phyloP scores from a whole-genome alignment of 2,888 invertebrate genomes.

The Phyto melanocephala region DNA sequence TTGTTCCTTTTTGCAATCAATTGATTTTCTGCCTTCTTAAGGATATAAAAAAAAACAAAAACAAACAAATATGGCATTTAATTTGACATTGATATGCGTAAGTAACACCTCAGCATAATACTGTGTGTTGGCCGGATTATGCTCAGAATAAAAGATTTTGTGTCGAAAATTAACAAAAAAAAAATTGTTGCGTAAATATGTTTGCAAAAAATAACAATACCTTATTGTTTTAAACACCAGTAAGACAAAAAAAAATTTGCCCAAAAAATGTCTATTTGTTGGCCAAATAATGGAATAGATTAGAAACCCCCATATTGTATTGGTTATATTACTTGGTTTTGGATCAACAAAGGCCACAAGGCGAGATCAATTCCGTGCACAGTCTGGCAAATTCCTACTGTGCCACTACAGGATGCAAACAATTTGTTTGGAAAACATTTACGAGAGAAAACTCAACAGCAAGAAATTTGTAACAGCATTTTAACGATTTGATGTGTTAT shows the following conservation, averaged over 20 bases:
- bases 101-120: conserved; percentile 48
- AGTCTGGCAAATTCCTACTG: conserved; percentile 16
- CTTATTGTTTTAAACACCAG: conserved; percentile 2
- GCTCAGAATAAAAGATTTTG: background rate
- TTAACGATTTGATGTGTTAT: conserved; percentile 59
- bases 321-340: conserved; percentile 35
- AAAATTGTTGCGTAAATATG: conserved; percentile 18
- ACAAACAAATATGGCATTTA: conserved; percentile 36
- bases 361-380: background rate
- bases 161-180: background rate
- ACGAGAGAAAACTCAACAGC: background rate
- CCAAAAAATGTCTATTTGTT: background rate
- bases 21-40: conserved; percentile 43
- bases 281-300: conserved; percentile 23
- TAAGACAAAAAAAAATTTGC: background rate
- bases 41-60: conserved; percentile 19
- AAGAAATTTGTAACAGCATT: conserved; percentile 20
- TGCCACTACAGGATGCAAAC: conserved; percentile 37
- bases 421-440: conserved; percentile 15
- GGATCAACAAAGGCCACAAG: background rate
- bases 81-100: conserved; percentile 59
- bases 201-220: background rate
- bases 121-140: background rate
- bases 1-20: conserved; percentile 1
- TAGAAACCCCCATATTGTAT: background rate